A percentile compares a stretch with the other conserved stretches of the same genome.
Evolutionary conservation across 2,797 vertebrate species (phyloP).

Genomic region (Falco novaeseelandiae): DNA sequence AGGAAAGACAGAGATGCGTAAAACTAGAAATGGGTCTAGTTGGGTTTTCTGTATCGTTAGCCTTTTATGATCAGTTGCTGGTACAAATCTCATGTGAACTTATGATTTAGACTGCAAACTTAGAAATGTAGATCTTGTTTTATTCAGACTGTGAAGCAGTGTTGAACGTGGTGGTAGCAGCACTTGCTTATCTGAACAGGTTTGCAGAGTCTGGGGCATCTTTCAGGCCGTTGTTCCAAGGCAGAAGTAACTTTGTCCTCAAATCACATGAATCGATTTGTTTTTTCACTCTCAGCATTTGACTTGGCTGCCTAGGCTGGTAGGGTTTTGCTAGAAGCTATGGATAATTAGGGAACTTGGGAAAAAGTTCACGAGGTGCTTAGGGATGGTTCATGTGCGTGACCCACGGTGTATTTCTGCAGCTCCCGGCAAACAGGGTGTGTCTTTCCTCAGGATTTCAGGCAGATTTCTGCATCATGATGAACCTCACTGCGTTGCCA

Average conservation of each 20-base stretch:
- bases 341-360: not conserved
- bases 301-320: not conserved
- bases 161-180: not conserved
- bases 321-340: not conserved
- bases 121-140: not conserved
- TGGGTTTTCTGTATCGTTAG: constrained; percentile 27
- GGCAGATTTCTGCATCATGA: not conserved
- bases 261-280: not conserved
- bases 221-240: not conserved
- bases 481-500: not conserved
- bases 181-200: not conserved
- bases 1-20: not conserved
- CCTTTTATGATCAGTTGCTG: not conserved
- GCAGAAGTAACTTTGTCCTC: not conserved
- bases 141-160: not conserved
- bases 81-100: not conserved
- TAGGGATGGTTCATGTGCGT: not conserved
- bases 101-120: not conserved
- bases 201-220: not conserved
- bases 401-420: not conserved
- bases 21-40: not conserved
- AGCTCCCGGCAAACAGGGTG: rapidly evolving
- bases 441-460: not conserved
- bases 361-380: not conserved
- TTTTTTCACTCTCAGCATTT: not conserved